A percentile compares a stretch with the other conserved stretches of the same genome.
phyloP scores from a whole-genome alignment of 2,113 vertebrate genomes.

The Macrotis lagotis region DNA sequence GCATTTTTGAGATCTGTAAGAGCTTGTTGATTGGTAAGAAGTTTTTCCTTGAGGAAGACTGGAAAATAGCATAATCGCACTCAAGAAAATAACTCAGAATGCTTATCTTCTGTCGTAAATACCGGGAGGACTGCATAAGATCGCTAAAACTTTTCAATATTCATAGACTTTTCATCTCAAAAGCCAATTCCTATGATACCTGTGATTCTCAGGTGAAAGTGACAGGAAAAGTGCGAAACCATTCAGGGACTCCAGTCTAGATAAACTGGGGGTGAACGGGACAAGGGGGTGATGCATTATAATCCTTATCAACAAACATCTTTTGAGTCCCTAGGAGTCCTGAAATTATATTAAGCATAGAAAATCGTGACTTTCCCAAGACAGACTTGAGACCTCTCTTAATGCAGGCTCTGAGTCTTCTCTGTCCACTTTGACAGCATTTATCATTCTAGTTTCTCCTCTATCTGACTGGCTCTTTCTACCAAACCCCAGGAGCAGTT shows the following conservation, averaged over 20 bases:
- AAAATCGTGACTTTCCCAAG: slow-evolving; percentile 44
- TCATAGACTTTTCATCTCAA: not conserved
- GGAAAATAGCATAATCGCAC: slow-evolving; percentile 69
- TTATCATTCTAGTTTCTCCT: slow-evolving; percentile 38
- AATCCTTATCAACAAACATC: not conserved
- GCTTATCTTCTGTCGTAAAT: slow-evolving; percentile 30
- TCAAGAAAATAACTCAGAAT: slow-evolving; percentile 55
- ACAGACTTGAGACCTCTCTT: not conserved
- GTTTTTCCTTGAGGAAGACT: slow-evolving; percentile 60
- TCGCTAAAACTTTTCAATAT: slow-evolving; percentile 51
- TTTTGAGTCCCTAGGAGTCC: slow-evolving; percentile 41
- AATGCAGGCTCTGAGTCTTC: not conserved
- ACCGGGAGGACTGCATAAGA: slow-evolving; percentile 25
- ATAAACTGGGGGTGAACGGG: not conserved
- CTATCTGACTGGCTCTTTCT: slow-evolving; percentile 25
- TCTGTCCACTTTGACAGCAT: not conserved
- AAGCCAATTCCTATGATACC: slow-evolving; percentile 21
- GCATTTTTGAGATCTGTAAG: not conserved
- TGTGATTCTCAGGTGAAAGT: slow-evolving; percentile 21
- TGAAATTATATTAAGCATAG: slow-evolving; percentile 48
- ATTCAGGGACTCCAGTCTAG: not conserved
- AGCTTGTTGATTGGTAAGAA: not conserved
- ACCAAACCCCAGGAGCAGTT: not conserved
- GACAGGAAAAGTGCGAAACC: not conserved
- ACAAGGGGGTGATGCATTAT: not conserved